A percentile compares a stretch with the other conserved stretches of the same genome.
phyloP scores from a whole-genome alignment of 2,888 invertebrate genomes.

The Eupithecia pulchellata region DNA sequence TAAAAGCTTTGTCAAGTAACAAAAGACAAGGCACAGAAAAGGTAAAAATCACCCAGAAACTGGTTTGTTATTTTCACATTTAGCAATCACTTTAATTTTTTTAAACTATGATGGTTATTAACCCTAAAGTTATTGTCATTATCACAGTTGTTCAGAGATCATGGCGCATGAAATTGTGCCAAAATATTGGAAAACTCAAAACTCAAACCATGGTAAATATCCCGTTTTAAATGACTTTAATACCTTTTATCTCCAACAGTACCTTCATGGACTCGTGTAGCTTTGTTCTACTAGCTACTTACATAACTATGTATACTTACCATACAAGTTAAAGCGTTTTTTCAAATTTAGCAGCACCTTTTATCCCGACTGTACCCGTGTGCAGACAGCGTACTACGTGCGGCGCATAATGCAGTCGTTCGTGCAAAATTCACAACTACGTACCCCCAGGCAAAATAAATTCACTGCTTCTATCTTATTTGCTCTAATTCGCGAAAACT shows the following conservation, averaged over 20 bases:
- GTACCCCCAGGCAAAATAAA: conserved; percentile 77
- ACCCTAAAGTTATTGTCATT: too few relatives aligned
- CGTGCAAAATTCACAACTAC: conserved; percentile 83
- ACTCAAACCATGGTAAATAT: too few relatives aligned
- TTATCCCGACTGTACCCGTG: conserved; percentile 52
- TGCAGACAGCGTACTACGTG: conserved; percentile 81
- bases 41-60: too few relatives aligned
- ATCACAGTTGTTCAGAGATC: too few relatives aligned
- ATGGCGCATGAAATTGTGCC: too few relatives aligned
- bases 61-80: too few relatives aligned
- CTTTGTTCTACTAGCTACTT: background rate
- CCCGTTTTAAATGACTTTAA: too few relatives aligned
- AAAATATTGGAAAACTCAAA: too few relatives aligned
- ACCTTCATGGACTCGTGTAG: background rate
- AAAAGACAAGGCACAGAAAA: too few relatives aligned
- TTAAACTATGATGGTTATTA: too few relatives aligned
- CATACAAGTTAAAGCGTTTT: conserved; percentile 13
- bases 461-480: conserved; percentile 81
- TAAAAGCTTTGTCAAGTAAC: background rate
- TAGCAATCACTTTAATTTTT: too few relatives aligned
- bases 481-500: conserved; percentile 79
- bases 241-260: background rate
- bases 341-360: conserved; percentile 39
- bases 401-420: conserved; percentile 80
- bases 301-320: background rate